Evolutionary conservation across 2,113 vertebrate genomes (phyloP).

Genomic region (Oreochromis tanganicae): DNA sequence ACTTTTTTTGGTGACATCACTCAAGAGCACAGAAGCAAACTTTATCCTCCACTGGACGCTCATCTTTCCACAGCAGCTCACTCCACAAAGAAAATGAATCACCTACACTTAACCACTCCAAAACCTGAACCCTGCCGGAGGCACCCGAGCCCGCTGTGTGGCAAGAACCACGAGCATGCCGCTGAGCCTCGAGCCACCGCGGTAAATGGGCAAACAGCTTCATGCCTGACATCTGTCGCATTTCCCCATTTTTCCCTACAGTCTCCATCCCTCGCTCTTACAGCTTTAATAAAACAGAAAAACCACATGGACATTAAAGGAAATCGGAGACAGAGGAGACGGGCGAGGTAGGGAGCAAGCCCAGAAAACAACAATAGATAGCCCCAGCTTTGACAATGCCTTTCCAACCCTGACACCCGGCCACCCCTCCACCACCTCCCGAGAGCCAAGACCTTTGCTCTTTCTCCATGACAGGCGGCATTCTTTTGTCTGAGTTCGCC

Average conservation of each 20-base stretch:
- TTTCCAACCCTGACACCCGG: slow-evolving; percentile 30
- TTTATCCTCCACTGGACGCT: not conserved
- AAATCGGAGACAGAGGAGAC: not conserved
- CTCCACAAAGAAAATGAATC: not conserved
- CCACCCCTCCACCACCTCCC: not conserved
- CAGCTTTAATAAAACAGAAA: not conserved
- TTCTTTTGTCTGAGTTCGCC: slow-evolving; percentile 51
- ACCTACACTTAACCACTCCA: not conserved
- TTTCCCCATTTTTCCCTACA: not conserved
- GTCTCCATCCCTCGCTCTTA: not conserved
- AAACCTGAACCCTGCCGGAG: not conserved
- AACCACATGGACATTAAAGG: not conserved
- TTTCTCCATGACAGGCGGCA: slow-evolving; percentile 60
- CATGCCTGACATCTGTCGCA: slow-evolving; percentile 9
- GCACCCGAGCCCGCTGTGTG: not conserved
- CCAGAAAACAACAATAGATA: slow-evolving; percentile 48
- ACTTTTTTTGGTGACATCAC: not conserved
- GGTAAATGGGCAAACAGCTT: not conserved
- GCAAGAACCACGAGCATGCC: not conserved
- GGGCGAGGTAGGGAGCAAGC: slow-evolving; percentile 21
- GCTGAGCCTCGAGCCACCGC: not conserved
- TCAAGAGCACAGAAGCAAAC: not conserved
- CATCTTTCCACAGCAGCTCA: not conserved
- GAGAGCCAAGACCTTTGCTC: slow-evolving; percentile 58
- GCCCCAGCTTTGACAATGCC: slow-evolving; percentile 63